A percentile compares a stretch with the other conserved stretches of the same genome.
Conservation (phyloP, 2,113 vertebrate species). For the Sylvietta virens region DNA sequence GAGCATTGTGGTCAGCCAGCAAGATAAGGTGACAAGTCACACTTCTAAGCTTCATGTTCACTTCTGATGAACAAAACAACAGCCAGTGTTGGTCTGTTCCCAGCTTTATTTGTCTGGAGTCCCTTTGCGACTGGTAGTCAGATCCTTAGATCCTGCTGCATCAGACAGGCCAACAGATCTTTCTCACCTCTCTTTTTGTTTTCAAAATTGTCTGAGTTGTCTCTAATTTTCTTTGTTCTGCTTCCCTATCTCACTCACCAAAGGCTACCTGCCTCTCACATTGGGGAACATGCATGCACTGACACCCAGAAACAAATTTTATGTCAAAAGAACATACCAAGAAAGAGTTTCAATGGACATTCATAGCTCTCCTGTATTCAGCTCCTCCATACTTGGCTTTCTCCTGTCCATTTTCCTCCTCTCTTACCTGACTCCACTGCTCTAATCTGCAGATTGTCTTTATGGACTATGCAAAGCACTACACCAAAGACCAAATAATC, state of each 20-base stretch:
- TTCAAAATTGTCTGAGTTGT: neutral
- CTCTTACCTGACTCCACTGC: neutral
- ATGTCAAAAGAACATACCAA: neutral
- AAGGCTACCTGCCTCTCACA: neutral
- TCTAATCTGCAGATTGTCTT: neutral
- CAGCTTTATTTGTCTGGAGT: neutral
- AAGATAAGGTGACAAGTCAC: neutral
- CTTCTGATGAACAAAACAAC: neutral
- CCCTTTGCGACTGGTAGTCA: neutral
- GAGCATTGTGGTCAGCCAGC: neutral
- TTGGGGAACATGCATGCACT: neutral
- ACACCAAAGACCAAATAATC: neutral
- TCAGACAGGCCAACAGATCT: neutral
- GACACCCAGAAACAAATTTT: neutral
- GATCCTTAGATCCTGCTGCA: neutral
- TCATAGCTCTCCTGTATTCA: neutral
- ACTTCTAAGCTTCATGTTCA: neutral
- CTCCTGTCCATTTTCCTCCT: neutral
- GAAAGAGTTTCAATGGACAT: neutral
- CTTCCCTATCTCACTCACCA: neutral
- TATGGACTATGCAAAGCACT: neutral
- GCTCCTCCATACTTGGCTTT: neutral
- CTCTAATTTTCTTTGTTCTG: neutral
- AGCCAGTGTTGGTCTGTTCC: neutral
- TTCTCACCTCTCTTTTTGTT: neutral